phyloP scores from a whole-genome alignment of 2,888 invertebrate genomes.

The Diabrotica balteata region DNA sequence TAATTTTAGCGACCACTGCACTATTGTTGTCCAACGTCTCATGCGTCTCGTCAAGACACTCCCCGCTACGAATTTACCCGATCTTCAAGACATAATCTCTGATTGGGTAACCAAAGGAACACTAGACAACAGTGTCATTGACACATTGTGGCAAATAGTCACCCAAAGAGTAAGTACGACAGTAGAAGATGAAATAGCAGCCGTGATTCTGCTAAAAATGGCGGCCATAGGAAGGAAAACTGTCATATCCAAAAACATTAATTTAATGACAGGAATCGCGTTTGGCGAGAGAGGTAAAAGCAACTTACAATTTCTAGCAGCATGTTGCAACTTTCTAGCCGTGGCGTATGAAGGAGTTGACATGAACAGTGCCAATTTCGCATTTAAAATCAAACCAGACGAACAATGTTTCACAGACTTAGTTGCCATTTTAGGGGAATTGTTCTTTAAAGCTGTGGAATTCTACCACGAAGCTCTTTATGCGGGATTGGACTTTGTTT shows the following conservation, averaged over 20 bases:
- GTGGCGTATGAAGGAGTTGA: slow-evolving; percentile 60
- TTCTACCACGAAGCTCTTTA: slow-evolving; percentile 67
- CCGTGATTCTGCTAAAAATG: slow-evolving; percentile 82
- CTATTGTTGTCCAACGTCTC: slow-evolving; percentile 67
- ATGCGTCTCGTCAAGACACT: slow-evolving; percentile 65
- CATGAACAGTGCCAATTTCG: slow-evolving; percentile 50
- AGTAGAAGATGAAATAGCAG: slow-evolving; percentile 74
- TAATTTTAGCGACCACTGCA: slow-evolving; percentile 61
- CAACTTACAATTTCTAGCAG: slow-evolving; percentile 65
- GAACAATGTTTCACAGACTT: slow-evolving; percentile 67
- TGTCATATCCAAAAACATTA: slow-evolving; percentile 63
- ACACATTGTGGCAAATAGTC: slow-evolving; percentile 87
- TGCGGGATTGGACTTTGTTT: slow-evolving; percentile 68
- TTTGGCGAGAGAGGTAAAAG: slow-evolving; percentile 64
- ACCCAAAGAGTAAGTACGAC: slow-evolving; percentile 72
- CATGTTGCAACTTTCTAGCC: slow-evolving; percentile 67
- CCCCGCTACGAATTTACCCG: slow-evolving; percentile 67
- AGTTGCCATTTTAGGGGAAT: slow-evolving; percentile 58
- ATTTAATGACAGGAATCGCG: slow-evolving; percentile 74
- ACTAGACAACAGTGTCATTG: slow-evolving; percentile 63
- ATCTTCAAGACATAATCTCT: slow-evolving; percentile 68
- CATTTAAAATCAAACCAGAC: slow-evolving; percentile 57
- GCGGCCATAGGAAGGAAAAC: slow-evolving; percentile 61
- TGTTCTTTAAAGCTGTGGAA: slow-evolving; percentile 61
- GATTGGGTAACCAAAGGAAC: slow-evolving; percentile 66